Conservation (phyloP, 2,888 invertebrate genomes). For the Perithous albicinctus region DNA sequence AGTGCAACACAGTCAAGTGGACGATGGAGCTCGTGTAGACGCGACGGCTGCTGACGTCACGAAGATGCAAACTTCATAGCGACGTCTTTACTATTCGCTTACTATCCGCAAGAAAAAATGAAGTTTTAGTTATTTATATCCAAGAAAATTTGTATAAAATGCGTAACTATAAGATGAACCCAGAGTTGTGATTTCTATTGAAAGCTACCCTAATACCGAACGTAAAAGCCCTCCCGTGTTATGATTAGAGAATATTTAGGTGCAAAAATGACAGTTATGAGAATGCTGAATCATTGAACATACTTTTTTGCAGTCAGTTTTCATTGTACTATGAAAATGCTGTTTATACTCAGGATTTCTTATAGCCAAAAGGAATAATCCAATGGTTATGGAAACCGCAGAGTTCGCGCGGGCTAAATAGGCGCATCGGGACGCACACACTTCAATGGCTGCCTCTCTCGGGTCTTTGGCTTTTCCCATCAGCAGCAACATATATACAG, state of each 20-base stretch:
- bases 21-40: neutral
- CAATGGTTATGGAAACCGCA: slow-evolving; percentile 44
- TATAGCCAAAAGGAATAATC: neutral
- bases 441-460: slow-evolving; percentile 40
- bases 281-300: neutral
- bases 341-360: neutral
- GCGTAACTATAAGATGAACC: no score
- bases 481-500: slow-evolving; percentile 21
- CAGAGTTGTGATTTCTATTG: neutral
- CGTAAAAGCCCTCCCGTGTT: no score
- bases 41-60: slow-evolving; percentile 33
- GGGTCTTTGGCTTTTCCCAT: slow-evolving; percentile 39
- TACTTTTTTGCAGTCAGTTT: neutral
- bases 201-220: neutral
- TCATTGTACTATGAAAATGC: neutral
- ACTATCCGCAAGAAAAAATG: neutral
- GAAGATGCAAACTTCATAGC: neutral
- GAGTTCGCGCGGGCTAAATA: slow-evolving; percentile 14
- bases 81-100: neutral
- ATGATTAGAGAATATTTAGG: neutral
- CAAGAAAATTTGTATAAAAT: no score
- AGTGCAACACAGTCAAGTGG: slow-evolving; percentile 19
- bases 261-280: neutral
- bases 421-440: slow-evolving; percentile 24
- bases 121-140: no score